Base-by-base conservation (phyloP, 1,140 invertebrate species). In the Latrodectus geometricus region DNA sequence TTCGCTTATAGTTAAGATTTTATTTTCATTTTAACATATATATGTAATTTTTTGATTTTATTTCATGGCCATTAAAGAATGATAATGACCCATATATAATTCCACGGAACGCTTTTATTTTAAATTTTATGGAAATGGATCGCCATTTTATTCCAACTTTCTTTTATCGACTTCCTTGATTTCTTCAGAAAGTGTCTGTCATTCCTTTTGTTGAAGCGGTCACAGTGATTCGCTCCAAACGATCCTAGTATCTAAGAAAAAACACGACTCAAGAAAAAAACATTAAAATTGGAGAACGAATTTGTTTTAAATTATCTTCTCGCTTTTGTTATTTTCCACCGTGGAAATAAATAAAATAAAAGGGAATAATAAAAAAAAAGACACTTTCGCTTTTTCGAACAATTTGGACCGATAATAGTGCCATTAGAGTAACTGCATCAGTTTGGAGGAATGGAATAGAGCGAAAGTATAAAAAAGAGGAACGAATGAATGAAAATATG, bases 341-440 rank as follows among this genome's bases (percentile, higher is more conserved):
- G 54, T 61, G 8, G 54, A 61, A 61, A 14, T 14, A 35, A 35
- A 35, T 35, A 35, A 35, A 35, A 35, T 35, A 35, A 35, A 35
- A 35, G 5, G 35, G 5, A 35, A 35, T 35, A 35, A 35, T 35
- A 23, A 21, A 21, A 48, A 50, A 73, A 73, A 73, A 73, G 23
- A 73, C n/a, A 73, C n/a, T 73, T n/a, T 73, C 35, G 70, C 35
- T 73, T 21, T 50, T 73, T 14, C 23, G 70, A 73, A 73, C 23
- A 73, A 73, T 73, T 73, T 73, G 70, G 70, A n/a, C 70, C 70
- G 70, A 73, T 73, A 73, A 73, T 73, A 73, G 70, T 23, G 48
- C 70, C 70, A 73, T 73, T 73, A 73, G 70, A 73, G 23, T 61
- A 14, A 17, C 35, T 48, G 70, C 70, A 20, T 23, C 21, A 69